Percentiles rank a stretch among this genome's conserved stretches.
phyloP scores from a whole-genome alignment of 2,888 invertebrate species.

The Brenthis ino region DNA sequence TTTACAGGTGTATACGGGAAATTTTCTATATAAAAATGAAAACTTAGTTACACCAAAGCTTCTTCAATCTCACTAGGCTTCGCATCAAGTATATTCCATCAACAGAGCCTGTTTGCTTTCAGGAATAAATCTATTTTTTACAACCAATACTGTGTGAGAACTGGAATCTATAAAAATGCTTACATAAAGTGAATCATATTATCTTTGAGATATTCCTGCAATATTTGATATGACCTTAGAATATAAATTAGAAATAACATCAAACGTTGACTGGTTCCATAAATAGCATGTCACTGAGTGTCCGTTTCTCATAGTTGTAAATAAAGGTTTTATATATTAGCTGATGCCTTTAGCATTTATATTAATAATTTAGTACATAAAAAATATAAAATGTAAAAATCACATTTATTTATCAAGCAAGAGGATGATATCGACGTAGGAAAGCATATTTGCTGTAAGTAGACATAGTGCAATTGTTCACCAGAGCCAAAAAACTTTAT shows the following conservation, averaged over 20 bases:
- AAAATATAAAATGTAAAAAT: too few species aligned
- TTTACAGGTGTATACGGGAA: background rate
- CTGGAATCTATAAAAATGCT: slow-evolving; percentile 27
- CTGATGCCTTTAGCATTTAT: too few species aligned
- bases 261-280: background rate
- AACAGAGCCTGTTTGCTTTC: background rate
- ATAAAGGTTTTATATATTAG: too few species aligned
- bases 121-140: slow-evolving; percentile 25
- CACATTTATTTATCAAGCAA: too few species aligned
- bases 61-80: background rate
- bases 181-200: slow-evolving; percentile 28
- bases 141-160: slow-evolving; percentile 14
- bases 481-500: too few species aligned
- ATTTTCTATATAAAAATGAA: background rate
- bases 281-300: too few species aligned
- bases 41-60: background rate
- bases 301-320: too few species aligned
- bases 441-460: too few species aligned
- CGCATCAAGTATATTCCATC: background rate
- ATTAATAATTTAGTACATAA: too few species aligned
- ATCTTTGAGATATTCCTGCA: slow-evolving; percentile 25
- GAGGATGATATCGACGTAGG: too few species aligned
- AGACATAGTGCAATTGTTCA: too few species aligned
- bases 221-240: slow-evolving; percentile 16
- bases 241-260: background rate